Percentiles rank a stretch among this genome's conserved stretches.
Evolutionary conservation across 2,113 vertebrate species (phyloP).

Genomic region (Aegithalos caudatus): DNA sequence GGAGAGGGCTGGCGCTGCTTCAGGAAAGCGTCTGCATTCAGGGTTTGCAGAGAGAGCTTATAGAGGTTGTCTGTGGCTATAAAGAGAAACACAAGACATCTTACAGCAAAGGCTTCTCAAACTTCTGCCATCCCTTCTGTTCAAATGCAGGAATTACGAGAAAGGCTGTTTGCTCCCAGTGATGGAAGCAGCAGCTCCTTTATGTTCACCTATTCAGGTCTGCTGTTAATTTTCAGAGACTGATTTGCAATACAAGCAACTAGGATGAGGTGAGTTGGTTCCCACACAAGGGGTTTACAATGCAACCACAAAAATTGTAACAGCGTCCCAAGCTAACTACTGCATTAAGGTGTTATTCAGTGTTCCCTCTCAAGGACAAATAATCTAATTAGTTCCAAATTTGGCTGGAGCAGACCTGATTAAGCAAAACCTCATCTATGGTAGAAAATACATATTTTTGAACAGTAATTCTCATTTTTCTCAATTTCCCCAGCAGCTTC

Average conservation of each 20-base stretch:
- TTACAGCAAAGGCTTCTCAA: not conserved
- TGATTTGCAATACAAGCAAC: not conserved
- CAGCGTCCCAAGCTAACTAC: not conserved
- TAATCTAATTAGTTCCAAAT: not conserved
- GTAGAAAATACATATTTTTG: not conserved
- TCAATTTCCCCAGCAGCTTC: not conserved
- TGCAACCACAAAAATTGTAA: not conserved
- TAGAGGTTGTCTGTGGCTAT: slow-evolving; percentile 92
- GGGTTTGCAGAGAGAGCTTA: slow-evolving; percentile 94
- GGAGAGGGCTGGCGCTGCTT: slow-evolving; percentile 86
- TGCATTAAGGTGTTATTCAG: not conserved
- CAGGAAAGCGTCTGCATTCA: slow-evolving; percentile 93
- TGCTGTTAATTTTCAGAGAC: not conserved
- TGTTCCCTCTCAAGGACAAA: not conserved
- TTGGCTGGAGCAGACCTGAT: not conserved
- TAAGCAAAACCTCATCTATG: not conserved
- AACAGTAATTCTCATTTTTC: not conserved
- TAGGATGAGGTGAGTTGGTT: not conserved
- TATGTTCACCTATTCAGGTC: not conserved
- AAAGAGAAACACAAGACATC: slow-evolving; percentile 35
- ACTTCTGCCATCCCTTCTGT: not conserved
- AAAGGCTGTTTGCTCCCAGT: not conserved
- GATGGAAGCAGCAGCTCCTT: not conserved
- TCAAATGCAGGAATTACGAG: not conserved
- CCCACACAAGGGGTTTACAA: not conserved